Base-by-base conservation (phyloP, 2,797 vertebrate genomes). In the Scleropages formosus region DNA sequence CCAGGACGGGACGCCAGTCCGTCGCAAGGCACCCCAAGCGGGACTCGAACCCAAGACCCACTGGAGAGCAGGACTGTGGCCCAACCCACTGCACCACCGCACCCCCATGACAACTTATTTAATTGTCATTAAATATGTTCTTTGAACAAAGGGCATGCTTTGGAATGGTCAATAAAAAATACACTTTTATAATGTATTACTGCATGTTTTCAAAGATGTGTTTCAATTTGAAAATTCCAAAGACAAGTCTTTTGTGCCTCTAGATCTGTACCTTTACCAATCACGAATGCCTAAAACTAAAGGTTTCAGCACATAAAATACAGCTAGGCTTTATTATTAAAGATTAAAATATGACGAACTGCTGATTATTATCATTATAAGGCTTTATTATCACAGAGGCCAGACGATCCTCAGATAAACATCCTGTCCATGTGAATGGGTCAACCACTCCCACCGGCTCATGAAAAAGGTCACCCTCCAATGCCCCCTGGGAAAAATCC, bases 371-470 rank as follows among this genome's bases (percentile, higher is more conserved):
- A 9, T 44, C 15, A 61, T 0, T 20, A 22, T 11, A 67, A 46
- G 44, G n/a, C 39, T 12, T 51, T 24, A n/a, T 27, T 8, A 44
- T 44, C 44, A n/a, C 22, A 46, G 61, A 18, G 27, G 39, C 10
- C 26, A 62, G 59, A 70, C 44, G 62, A 8, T 27, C 60, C 39
- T 1, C 44, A 44, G 16, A 10, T 47, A 67, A 67, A 67, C 0
- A 22, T 20, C 44, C 65, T 11, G 65, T 46, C 44, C 7, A 39
- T n/a, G 39, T 22, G n/a, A 46, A 67, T 22, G 44, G 20, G 13
- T 70, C 69, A 63, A 70, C 60, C 26, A 51, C 63, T 62, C 26
- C 68, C 47, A 27, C 63, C 46, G 56, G 59, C 53, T 20, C 47
- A 10, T 67, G 69, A 31, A 61, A 60, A 51, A 31, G n/a, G 47